Conservation (phyloP, 2,113 vertebrate species). For the Perca flavescens region DNA sequence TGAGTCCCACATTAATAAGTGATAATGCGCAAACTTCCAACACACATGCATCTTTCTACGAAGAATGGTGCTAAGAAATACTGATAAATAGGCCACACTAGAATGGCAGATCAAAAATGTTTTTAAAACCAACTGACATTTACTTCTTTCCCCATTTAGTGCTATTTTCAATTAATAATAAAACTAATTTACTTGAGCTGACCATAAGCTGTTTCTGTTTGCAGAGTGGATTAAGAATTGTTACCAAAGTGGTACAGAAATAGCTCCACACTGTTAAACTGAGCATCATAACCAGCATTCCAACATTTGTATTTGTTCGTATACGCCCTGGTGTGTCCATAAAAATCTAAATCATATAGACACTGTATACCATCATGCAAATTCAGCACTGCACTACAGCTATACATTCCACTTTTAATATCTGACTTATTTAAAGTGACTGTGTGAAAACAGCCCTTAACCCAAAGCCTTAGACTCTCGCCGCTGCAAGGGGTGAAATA, state of each 20-base stretch:
- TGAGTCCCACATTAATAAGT: slow-evolving; percentile 26
- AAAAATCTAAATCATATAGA: slow-evolving; percentile 41
- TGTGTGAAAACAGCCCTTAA: slow-evolving; percentile 54
- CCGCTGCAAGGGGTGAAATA: slow-evolving; percentile 61
- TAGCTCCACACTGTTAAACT: slow-evolving; percentile 18
- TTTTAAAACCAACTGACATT: neutral
- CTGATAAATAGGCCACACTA: slow-evolving; percentile 1
- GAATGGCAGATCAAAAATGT: neutral
- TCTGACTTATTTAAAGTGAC: slow-evolving; percentile 68
- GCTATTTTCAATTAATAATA: slow-evolving; percentile 36
- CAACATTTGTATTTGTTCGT: slow-evolving; percentile 28
- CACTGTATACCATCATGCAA: slow-evolving; percentile 29
- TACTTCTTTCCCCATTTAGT: neutral
- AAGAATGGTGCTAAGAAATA: slow-evolving; percentile 9
- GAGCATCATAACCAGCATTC: slow-evolving; percentile 35
- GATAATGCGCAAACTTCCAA: slow-evolving; percentile 2
- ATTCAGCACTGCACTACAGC: slow-evolving; percentile 22
- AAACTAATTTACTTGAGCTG: neutral
- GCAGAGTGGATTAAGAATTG: slow-evolving; percentile 35
- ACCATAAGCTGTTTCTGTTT: slow-evolving; percentile 41
- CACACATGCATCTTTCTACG: neutral
- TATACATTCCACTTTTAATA: slow-evolving; percentile 51
- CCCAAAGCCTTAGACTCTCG: slow-evolving; percentile 51
- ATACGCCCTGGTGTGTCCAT: slow-evolving; percentile 6
- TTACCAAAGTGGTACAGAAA: slow-evolving; percentile 37